Evolutionary conservation across 2,888 invertebrate species (phyloP), one percentile per base, ranked within the genome.

Genomic region (Dyspetes luteomarginatus): DNA sequence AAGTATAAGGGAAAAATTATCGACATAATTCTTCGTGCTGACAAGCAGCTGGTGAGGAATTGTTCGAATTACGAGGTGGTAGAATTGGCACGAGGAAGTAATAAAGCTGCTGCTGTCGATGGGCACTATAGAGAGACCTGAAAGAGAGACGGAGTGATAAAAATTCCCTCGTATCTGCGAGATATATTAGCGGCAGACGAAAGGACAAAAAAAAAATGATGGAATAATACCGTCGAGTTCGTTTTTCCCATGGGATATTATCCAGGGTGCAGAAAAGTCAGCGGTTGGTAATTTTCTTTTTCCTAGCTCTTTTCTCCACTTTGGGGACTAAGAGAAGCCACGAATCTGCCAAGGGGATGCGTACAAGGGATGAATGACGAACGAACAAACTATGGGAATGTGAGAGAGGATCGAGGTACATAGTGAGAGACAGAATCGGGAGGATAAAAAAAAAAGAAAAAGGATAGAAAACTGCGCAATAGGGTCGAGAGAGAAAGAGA

Each of bases 61-160:
- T 79, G 60, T 79, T 67, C 22, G 58, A 78, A 69, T 69, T 58
- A 69, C 43, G 43, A 72, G 26, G 41, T 24, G 64, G 24, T 43
- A 78, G 48, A 78, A 78, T 69, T 52, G 78, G 26, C 43, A 45
- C 74, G 81, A 71, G 62, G 43, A 81, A 64, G 52, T 77, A 64
- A 77, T 77, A 77, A 72, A 62, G 72, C 65, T 60, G 64, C 52
- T 22, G 36, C 36, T 48, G 36, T 36, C 52, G 73, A 74, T 56
- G 26, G 24, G 45, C 17, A 17, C 4, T 9, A 24, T 2, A 24
- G 3, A 22, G 22, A 50, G 12, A 52, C 22, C 7, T 5, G n/a
- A 0, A 50, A 12, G 48, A 52, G 52, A 24, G 22, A 17, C 12
- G 9, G 28, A 30, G 45, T 67, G 52, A 65, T 58, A 55, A 69